phyloP scores from a whole-genome alignment of 2,113 vertebrate species.

The Prietella phreatophila region DNA sequence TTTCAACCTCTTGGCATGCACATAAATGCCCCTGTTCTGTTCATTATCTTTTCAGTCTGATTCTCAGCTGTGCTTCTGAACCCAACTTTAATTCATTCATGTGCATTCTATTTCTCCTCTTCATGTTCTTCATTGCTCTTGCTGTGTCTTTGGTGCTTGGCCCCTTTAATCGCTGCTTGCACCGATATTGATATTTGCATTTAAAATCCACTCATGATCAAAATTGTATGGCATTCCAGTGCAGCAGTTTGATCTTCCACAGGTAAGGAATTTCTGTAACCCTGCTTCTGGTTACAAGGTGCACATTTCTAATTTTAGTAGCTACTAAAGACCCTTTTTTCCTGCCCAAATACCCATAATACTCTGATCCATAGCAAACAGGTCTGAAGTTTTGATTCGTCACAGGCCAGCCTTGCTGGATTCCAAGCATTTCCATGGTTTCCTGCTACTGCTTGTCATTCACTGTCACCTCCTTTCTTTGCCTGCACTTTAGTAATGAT shows the following conservation, averaged over 20 bases:
- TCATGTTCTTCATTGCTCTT: too few species aligned
- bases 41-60: too few species aligned
- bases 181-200: neutral
- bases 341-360: conserved; percentile 42
- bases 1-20: too few species aligned
- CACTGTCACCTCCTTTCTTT: conserved; percentile 53
- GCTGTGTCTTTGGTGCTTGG: too few species aligned
- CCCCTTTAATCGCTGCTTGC: too few species aligned
- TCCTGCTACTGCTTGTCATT: conserved; percentile 61
- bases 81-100: too few species aligned
- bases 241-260: neutral
- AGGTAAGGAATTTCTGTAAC: neutral
- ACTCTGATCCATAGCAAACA: conserved; percentile 53
- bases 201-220: neutral
- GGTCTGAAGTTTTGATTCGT: conserved; percentile 67
- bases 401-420: conserved; percentile 62
- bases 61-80: too few species aligned
- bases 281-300: neutral
- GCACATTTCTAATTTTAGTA: conserved; percentile 40
- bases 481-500: conserved; percentile 36
- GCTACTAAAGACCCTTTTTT: conserved; percentile 52
- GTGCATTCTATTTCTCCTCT: too few species aligned
- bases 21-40: too few species aligned
- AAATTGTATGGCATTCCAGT: neutral
- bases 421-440: conserved; percentile 70